Percentiles rank a stretch among this genome's conserved stretches.
phyloP scores from a whole-genome alignment of 2,797 vertebrate species.

The Enteromius fasciolatus region DNA sequence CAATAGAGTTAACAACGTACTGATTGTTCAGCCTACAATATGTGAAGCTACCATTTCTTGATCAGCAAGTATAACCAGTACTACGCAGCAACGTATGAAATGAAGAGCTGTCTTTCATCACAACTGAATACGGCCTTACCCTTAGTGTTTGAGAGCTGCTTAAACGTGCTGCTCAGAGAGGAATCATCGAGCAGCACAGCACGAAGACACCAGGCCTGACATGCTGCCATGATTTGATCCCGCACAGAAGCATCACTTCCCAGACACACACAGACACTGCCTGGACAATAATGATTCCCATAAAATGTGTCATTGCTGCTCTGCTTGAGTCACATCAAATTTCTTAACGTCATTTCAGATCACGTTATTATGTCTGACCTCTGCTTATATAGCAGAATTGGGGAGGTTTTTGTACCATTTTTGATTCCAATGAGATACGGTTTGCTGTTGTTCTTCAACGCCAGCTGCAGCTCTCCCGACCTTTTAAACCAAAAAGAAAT shows the following conservation, averaged over 20 bases:
- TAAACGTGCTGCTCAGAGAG: constrained; percentile 29
- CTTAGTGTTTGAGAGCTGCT: constrained; percentile 47
- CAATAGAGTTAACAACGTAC: not conserved
- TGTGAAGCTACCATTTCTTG: not conserved
- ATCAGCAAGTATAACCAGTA: not conserved
- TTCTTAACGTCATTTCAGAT: not conserved
- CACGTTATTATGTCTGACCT: not conserved
- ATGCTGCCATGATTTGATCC: constrained; percentile 75
- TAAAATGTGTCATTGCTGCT: not conserved
- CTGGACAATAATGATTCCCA: constrained; percentile 55
- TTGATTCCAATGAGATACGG: constrained; percentile 73
- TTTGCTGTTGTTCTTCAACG: constrained; percentile 67
- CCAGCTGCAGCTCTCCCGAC: constrained; percentile 71
- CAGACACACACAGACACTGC: constrained; percentile 74
- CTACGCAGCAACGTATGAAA: not conserved
- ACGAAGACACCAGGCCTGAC: constrained; percentile 75
- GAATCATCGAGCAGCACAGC: constrained; percentile 45
- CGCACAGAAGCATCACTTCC: constrained; percentile 63
- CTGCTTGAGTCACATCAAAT: not conserved
- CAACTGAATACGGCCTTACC: constrained; percentile 61
- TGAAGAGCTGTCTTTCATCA: not conserved
- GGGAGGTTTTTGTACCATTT: constrained; percentile 64
- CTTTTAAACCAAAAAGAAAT: constrained; percentile 64
- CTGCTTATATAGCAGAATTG: not conserved
- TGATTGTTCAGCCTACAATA: not conserved